Evolutionary conservation across 53 echinoderm and acorn worm species (phyloP), one percentile per base, ranked within the genome.

Genomic region (Temnopleurus reevesii): DNA sequence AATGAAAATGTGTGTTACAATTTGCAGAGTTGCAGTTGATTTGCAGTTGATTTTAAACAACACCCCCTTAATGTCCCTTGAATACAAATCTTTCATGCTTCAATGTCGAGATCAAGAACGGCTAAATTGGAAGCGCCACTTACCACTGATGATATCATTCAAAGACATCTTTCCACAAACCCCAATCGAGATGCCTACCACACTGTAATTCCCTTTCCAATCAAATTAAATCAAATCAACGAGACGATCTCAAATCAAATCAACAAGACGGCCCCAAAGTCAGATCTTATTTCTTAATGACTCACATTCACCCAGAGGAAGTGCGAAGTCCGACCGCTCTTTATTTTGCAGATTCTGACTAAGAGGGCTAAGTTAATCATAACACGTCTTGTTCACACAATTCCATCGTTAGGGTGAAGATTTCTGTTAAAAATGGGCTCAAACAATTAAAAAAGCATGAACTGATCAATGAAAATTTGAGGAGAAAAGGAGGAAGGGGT

Each of bases 131-230:
- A 71, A 71, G 41, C 41, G 21, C 71, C 43, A 71, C 41, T 71
- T 43, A 71, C 30, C 21, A 36, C 71, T 41, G 71, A 71, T 31
- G 71, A 71, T 71, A 71, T 71, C 71, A 38, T 41, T 71, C 71
- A 71, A 71, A 71, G 71, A 71, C 71, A 71, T 71, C 71, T 71
- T 71, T 71, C 71, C 71, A 71, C 71, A 71, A 71, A 38, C 41
- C 71, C 71, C 43, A n/a, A 23, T 71, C 71, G 41, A 0, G 71
- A 71, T 71, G n/a, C 21, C 41, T 41, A 21, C 71, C 10, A 71
- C 23, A 38, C 21, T 71, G 41, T 41, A 71, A 71, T 41, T 71
- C 71, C 71, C 71, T 7, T 71, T n/a, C 71, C 43, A 71, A 71
- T 71, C 71, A n/a, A n/a, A n/a, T n/a, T n/a, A n/a, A n/a, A n/a